A percentile compares a stretch with the other conserved stretches of the same genome.
These are phyloP conservation scores for Numida meleagris DNA, from an alignment of 2,113 vertebrate genomes.

Conservation along the genomic window DNA sequence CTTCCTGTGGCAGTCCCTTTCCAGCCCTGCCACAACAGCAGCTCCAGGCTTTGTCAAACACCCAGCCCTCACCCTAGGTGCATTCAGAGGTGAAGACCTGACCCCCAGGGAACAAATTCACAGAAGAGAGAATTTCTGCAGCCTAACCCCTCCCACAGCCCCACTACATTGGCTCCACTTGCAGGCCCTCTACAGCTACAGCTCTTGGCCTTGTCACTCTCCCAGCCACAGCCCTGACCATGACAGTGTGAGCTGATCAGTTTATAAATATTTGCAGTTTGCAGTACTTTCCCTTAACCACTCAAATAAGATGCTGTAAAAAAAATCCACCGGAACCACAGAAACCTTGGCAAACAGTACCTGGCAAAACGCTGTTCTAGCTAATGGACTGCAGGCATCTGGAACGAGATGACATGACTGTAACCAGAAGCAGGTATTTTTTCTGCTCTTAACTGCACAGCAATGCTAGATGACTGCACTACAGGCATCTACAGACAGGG, in stretches of 20 bases:
- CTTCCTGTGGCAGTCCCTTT: neutral
- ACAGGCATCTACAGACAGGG: neutral
- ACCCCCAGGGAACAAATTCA: neutral
- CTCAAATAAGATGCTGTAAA: neutral
- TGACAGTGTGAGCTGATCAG: neutral
- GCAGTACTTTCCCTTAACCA: neutral
- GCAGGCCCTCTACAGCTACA: neutral
- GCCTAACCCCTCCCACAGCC: neutral
- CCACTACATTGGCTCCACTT: neutral
- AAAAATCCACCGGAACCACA: neutral
- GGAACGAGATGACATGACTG: neutral
- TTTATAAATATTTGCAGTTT: neutral
- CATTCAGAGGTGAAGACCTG: neutral
- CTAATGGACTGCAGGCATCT: neutral
- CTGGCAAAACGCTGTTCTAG: neutral
- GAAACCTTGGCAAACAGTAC: neutral
- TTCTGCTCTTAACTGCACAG: neutral
- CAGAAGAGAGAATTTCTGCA: neutral
- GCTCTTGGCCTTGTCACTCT: neutral
- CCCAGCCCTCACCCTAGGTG: neutral
- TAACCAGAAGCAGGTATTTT: neutral
- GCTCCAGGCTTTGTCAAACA: rapidly evolving
- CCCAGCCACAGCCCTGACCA: neutral
- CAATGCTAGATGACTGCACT: neutral
- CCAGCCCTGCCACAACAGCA: neutral